Evolutionary conservation across 2,888 invertebrate genomes (phyloP).

Genomic region (Dascillus cervinus): DNA sequence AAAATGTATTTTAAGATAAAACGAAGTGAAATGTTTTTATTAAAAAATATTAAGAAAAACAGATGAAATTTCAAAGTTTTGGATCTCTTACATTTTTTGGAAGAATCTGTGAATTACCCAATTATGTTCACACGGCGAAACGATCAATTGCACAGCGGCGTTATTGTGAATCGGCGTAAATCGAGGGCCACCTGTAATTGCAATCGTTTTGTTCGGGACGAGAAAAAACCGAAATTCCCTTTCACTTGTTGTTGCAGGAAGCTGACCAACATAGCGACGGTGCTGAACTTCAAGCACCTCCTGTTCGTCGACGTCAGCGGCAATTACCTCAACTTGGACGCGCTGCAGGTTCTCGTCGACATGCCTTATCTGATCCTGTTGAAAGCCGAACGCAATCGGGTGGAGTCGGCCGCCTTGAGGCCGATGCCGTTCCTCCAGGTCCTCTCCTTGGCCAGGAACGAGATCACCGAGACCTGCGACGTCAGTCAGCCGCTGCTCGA

Average conservation of each 20-base stretch:
- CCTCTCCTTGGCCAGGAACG: conserved; percentile 48
- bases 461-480: conserved; percentile 45
- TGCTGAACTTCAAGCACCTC: conserved; percentile 48
- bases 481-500: conserved; percentile 49
- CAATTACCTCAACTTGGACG: conserved; percentile 45
- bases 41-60: too few relatives aligned
- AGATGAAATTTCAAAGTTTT: too few relatives aligned
- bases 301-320: conserved; percentile 52
- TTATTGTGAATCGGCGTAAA: too few relatives aligned
- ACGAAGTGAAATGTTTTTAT: too few relatives aligned
- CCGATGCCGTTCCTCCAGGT: conserved; percentile 54
- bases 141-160: too few relatives aligned
- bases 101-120: too few relatives aligned
- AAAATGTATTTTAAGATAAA: too few relatives aligned
- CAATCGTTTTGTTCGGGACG: neutral
- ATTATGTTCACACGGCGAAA: too few relatives aligned
- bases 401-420: conserved; percentile 45
- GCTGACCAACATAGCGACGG: conserved; percentile 47
- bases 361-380: conserved; percentile 51
- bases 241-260: conserved; percentile 25
- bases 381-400: conserved; percentile 49
- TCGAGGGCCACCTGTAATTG: too few relatives aligned
- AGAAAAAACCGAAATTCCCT: neutral
- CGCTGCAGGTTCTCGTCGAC: conserved; percentile 44
- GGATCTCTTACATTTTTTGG: too few relatives aligned